Conservation (phyloP, 2,797 vertebrate species). For the Diplodus puntazzo region DNA sequence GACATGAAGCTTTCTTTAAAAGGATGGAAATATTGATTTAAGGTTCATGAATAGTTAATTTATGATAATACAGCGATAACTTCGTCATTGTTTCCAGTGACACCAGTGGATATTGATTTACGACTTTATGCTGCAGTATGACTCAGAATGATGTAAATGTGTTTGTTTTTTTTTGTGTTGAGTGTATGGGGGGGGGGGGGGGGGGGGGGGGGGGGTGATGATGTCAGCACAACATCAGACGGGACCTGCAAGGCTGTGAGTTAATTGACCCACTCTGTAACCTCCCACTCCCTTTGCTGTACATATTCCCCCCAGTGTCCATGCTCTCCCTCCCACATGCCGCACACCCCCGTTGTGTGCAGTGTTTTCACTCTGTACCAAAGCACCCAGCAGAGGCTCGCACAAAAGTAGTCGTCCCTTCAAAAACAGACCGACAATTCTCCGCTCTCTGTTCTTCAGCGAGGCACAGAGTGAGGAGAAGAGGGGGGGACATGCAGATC, state of each 20-base stretch:
- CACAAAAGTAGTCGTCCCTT: constrained; percentile 55
- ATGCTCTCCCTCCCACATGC: constrained; percentile 50
- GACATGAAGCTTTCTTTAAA: background rate
- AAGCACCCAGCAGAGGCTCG: constrained; percentile 53
- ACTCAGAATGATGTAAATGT: constrained; percentile 59
- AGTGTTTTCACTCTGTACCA: constrained; percentile 41
- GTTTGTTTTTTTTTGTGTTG: constrained; percentile 15
- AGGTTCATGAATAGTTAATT: constrained; percentile 7
- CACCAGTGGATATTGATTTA: constrained; percentile 49
- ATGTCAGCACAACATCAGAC: constrained; percentile 61
- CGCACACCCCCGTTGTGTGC: constrained; percentile 29
- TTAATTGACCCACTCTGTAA: constrained; percentile 32
- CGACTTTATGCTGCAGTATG: constrained; percentile 48
- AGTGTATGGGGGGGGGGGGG: background rate
- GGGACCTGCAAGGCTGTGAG: constrained; percentile 7
- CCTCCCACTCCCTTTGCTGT: constrained; percentile 20
- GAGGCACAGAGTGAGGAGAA: constrained; percentile 30
- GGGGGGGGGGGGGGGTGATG: constrained; percentile 17
- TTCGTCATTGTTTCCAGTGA: constrained; percentile 25
- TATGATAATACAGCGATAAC: background rate
- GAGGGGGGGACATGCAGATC: constrained; percentile 47
- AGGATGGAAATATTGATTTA: background rate
- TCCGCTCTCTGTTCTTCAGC: constrained; percentile 54
- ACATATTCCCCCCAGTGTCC: constrained; percentile 29
- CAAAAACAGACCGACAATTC: constrained; percentile 30